Conservation (phyloP, 2,797 vertebrate genomes). For the Propithecus perrieri region DNA sequence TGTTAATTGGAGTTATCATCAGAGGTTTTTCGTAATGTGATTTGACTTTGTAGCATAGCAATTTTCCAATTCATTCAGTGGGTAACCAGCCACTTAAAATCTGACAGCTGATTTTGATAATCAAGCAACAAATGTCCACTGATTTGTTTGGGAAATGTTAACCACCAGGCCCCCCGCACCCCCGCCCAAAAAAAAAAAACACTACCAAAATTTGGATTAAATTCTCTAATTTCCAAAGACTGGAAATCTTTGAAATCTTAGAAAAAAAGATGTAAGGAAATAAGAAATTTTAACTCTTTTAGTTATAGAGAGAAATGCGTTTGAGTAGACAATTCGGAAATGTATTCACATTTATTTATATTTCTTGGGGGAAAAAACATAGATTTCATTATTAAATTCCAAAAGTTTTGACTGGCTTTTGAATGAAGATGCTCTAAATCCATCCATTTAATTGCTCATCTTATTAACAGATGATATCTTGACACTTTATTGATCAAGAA, state of each 20-base stretch:
- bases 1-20: not conserved
- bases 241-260: constrained; percentile 23
- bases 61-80: constrained; percentile 24
- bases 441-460: constrained; percentile 37
- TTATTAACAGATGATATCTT: constrained; percentile 8
- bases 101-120: constrained; percentile 38
- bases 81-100: not conserved
- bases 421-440: constrained; percentile 37
- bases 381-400: constrained; percentile 54
- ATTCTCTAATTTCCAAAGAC: constrained; percentile 38
- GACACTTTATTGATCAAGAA: constrained; percentile 49
- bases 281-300: constrained; percentile 21
- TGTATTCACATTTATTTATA: constrained; percentile 39
- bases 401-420: constrained; percentile 41
- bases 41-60: not conserved
- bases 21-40: not conserved
- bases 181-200: not conserved
- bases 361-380: not conserved
- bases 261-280: constrained; percentile 7
- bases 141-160: constrained; percentile 50
- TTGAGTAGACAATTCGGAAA: constrained; percentile 36
- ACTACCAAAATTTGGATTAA: constrained; percentile 31
- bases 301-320: not conserved
- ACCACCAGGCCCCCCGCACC: not conserved
- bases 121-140: not conserved